Base-by-base conservation (phyloP, 2,797 vertebrate species). In the Micropoecilia bifurca region DNA sequence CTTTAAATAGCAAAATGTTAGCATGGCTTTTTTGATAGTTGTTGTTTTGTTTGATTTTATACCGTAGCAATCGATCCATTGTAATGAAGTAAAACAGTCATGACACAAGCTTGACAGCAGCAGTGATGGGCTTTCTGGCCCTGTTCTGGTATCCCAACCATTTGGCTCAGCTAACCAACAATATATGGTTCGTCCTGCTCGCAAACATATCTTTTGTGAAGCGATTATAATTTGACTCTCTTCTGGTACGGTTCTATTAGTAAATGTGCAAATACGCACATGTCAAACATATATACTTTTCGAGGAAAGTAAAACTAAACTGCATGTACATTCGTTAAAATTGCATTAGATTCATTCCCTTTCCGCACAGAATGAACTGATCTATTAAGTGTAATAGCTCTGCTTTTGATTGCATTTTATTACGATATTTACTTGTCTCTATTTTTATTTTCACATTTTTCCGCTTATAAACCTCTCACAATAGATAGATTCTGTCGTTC, bases 31-130 rank as follows among this genome's bases (percentile, higher is more conserved):
- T 4, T 12, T 25, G 36, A 41, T 90, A 79, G 85, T 46, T 13
- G 45, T 78, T 79, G 75, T 69, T 79, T 57, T 82, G 71, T 77
- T 84, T 48, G 73, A 80, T 39, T 22, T 48, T 2, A 45, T 90
- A 85, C 76, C 87, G 92, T 88, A 89, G 90, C 9, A n/a, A 63
- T 0, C 0, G 18, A 48, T 22, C 18, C 33, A 53, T 72, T 87
- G 88, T 73, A 2, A 85, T 59, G 57, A 87, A 78, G 12, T 18
- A 1, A 77, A 75, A 84, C 55, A 77, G 79, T 87, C 87, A 75
- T 86, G 89, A 90, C 89, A 87, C 77, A 43, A 61, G 59, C 71
- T 53, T 79, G 69, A 30, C 63, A 75, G 73, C n/a, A 13, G 30
- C 18, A 66, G 59, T 16, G 30, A 66, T 66, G 61, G 28, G 61